These are phyloP conservation scores for Macrosoma leucophasiata DNA, from an alignment of 2,888 invertebrate species.

Conservation along the genomic window DNA sequence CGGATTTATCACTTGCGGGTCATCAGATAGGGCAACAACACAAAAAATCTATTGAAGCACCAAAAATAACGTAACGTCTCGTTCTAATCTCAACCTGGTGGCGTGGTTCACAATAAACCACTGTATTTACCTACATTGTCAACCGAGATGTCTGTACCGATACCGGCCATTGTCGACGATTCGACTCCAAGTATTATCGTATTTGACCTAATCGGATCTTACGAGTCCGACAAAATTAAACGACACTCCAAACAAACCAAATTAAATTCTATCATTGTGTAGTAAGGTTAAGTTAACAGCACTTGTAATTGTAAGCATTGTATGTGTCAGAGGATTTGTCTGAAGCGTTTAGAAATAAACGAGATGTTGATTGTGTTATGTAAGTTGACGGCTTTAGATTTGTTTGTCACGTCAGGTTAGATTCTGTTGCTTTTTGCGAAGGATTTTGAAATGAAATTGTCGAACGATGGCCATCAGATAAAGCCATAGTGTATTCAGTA, in stretches of 20 bases:
- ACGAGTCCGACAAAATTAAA: slow-evolving; percentile 31
- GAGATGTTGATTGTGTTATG: slow-evolving; percentile 66
- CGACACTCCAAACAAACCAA: no score
- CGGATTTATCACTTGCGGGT: no score
- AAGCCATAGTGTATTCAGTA: no score
- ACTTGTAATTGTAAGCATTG: slow-evolving; percentile 29
- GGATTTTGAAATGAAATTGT: no score
- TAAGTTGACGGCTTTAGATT: slow-evolving; percentile 54
- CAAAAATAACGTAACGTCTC: no score
- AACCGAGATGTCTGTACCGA: slow-evolving; percentile 43
- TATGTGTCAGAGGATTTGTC: slow-evolving; percentile 68
- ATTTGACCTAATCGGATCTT: slow-evolving; percentile 66
- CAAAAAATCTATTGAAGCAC: no score
- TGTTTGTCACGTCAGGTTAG: no score
- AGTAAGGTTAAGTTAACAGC: slow-evolving; percentile 20
- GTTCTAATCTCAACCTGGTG: no score
- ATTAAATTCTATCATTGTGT: slow-evolving; percentile 23
- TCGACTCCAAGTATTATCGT: slow-evolving; percentile 58
- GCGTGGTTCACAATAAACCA: slow-evolving; percentile 54
- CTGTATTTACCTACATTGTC: slow-evolving; percentile 58
- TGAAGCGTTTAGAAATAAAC: slow-evolving; percentile 64
- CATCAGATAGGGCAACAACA: no score
- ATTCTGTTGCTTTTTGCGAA: no score
- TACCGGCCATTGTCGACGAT: slow-evolving; percentile 58
- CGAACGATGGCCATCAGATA: no score